Conservation (phyloP, 2,888 invertebrate genomes). For the Cantharis rufa region DNA sequence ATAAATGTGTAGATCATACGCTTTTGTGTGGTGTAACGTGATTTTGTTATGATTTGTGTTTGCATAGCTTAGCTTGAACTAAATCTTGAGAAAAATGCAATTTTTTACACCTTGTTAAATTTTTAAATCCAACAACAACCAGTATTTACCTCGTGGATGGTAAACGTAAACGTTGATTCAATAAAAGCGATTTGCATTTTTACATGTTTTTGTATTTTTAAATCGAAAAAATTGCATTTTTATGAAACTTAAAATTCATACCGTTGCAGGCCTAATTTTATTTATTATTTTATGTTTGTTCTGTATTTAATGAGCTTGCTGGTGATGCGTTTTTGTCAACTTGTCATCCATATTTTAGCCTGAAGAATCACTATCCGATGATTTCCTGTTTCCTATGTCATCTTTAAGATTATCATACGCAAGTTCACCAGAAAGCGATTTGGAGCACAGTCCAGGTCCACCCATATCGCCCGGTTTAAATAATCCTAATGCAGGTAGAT, state of each 20-base stretch:
- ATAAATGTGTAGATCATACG: background rate
- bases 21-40: background rate
- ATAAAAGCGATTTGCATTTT: background rate
- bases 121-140: background rate
- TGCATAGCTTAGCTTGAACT: background rate
- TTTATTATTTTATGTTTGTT: background rate
- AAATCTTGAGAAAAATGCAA: background rate
- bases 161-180: too few species aligned
- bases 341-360: conserved; percentile 67
- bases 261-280: background rate
- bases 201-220: background rate
- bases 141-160: too few species aligned
- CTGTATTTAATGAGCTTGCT: background rate
- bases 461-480: conserved; percentile 62
- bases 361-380: conserved; percentile 95
- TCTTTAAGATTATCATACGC: conserved; percentile 93
- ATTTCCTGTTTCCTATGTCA: conserved; percentile 98
- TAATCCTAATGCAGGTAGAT: conserved; percentile 56
- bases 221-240: background rate
- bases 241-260: background rate
- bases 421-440: conserved; percentile 94
- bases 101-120: background rate
- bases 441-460: conserved; percentile 82
- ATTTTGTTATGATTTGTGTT: background rate
- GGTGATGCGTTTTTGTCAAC: conserved; percentile 21